phyloP scores from a whole-genome alignment of 2,113 vertebrate species.

The Penelope pileata region DNA sequence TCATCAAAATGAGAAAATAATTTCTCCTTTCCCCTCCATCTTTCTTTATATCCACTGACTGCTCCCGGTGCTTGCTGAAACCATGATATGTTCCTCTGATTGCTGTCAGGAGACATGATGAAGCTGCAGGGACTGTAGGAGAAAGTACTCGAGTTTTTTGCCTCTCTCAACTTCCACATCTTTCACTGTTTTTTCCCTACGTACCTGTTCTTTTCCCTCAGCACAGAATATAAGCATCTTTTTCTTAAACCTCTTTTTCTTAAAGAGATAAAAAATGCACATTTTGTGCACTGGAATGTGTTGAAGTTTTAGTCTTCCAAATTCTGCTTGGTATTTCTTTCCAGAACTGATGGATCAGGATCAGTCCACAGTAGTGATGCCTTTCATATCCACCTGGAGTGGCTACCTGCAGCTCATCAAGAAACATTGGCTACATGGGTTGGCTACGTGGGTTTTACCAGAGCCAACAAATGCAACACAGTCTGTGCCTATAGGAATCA shows the following conservation, averaged over 20 bases:
- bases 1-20: not conserved
- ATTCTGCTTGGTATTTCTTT: not conserved
- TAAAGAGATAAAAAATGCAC: not conserved
- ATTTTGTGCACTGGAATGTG: not conserved
- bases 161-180: not conserved
- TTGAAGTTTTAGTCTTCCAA: not conserved
- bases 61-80: not conserved
- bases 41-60: not conserved
- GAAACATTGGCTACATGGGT: accelerated
- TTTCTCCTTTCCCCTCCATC: not conserved
- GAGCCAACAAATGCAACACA: not conserved
- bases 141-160: not conserved
- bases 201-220: not conserved
- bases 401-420: not conserved
- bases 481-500: not conserved
- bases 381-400: not conserved
- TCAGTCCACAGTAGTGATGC: not conserved
- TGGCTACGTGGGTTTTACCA: not conserved
- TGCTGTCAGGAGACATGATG: not conserved
- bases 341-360: not conserved
- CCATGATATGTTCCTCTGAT: not conserved
- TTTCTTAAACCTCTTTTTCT: not conserved
- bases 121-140: not conserved
- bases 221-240: not conserved
- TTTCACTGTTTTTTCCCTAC: not conserved